Evolutionary conservation across 2,797 vertebrate species (phyloP).

Genomic region (Zalophus californianus): DNA sequence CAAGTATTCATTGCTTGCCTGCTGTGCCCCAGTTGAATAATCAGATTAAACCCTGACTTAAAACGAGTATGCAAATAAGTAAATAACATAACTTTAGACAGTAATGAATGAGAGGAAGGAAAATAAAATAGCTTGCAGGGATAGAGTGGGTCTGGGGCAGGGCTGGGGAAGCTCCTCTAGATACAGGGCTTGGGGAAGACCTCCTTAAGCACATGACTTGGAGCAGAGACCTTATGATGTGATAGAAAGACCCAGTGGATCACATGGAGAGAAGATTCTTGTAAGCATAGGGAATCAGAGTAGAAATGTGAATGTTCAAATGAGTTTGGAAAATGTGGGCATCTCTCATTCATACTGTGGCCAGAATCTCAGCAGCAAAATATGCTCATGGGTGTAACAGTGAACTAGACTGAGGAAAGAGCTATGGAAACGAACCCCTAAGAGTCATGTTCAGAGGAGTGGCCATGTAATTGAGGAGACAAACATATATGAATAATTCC

Average conservation of each 20-base stretch:
- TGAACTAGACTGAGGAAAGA: not conserved
- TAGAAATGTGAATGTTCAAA: not conserved
- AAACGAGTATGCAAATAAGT: not conserved
- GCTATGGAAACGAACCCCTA: rapidly evolving
- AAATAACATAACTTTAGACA: not conserved
- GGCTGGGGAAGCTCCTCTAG: too few relatives aligned
- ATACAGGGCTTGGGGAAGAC: not conserved
- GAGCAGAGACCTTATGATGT: not conserved
- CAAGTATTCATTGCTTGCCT: rapidly evolving
- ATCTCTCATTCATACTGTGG: not conserved
- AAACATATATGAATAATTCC: not conserved
- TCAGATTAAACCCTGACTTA: not conserved
- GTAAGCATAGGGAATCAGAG: not conserved
- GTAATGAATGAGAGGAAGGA: not conserved
- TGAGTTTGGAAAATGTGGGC: not conserved
- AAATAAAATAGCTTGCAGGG: not conserved
- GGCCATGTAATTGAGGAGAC: not conserved
- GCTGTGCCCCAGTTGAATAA: not conserved
- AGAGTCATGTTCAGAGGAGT: not conserved
- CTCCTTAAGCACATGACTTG: not conserved
- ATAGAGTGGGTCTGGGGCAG: rapidly evolving
- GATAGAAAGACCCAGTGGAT: not conserved
- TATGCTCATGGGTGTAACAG: not conserved
- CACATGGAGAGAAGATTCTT: not conserved
- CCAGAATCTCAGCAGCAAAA: not conserved